Conservation (phyloP, 2,797 vertebrate genomes). For the Neolamprologus multifasciatus region DNA sequence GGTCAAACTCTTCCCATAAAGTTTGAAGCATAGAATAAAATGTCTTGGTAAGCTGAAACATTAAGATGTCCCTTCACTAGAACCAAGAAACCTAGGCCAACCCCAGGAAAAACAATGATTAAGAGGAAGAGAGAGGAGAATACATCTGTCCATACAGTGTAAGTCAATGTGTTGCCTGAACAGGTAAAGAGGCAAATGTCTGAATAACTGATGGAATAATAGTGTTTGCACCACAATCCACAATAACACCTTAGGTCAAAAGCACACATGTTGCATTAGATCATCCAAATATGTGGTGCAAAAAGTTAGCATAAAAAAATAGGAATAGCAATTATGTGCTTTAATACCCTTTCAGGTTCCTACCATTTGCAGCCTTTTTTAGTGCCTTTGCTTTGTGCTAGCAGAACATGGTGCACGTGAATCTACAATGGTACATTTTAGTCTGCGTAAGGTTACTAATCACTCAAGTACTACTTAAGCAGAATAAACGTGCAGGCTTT, state of each 20-base stretch:
- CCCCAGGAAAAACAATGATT: neutral
- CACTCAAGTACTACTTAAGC: neutral
- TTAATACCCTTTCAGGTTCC: neutral
- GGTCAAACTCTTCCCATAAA: neutral
- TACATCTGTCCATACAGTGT: neutral
- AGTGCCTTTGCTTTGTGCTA: neutral
- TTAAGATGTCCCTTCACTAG: neutral
- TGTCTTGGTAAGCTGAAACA: neutral
- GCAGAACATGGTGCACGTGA: neutral
- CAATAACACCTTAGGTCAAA: neutral
- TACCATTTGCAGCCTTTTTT: neutral
- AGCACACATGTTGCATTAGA: neutral
- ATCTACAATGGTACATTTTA: neutral
- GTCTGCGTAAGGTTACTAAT: neutral
- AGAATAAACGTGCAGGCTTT: neutral
- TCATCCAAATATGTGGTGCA: neutral
- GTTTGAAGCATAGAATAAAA: neutral
- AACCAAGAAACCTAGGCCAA: neutral
- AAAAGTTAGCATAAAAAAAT: neutral
- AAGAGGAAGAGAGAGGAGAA: neutral
- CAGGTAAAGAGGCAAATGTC: neutral
- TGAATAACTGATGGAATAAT: neutral
- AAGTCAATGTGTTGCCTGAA: neutral
- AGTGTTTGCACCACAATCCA: neutral
- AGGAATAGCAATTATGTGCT: neutral